Conservation (phyloP, 2,113 vertebrate genomes). For the Pagrus major region DNA sequence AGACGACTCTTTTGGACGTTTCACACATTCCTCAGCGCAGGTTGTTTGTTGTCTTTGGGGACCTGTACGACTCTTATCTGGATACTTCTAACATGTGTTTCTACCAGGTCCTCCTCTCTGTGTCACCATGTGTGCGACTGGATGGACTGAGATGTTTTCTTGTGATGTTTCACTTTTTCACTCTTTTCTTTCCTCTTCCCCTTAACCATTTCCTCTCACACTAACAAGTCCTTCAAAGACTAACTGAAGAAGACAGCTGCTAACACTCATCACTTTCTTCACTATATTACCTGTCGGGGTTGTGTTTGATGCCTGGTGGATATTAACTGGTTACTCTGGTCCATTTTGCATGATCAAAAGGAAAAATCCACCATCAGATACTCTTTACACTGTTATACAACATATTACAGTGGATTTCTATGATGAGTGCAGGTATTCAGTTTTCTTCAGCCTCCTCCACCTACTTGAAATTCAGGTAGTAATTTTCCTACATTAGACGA, state of each 20-base stretch:
- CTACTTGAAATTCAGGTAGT: neutral
- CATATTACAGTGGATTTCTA: neutral
- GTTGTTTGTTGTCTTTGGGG: constrained; percentile 40
- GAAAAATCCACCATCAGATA: constrained; percentile 47
- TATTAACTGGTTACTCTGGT: constrained; percentile 46
- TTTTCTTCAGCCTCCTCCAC: neutral
- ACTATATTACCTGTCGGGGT: constrained; percentile 30
- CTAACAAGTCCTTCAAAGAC: constrained; percentile 59
- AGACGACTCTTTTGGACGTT: constrained; percentile 44
- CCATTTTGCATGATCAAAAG: constrained; percentile 63
- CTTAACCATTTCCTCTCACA: constrained; percentile 42
- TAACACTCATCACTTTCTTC: constrained; percentile 49
- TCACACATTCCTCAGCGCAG: constrained; percentile 47
- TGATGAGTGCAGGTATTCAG: neutral
- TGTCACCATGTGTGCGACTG: constrained; percentile 51
- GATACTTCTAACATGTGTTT: constrained; percentile 68
- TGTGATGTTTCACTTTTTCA: constrained; percentile 32
- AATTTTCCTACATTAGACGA: neutral
- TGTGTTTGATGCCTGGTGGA: constrained; percentile 33
- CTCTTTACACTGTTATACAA: neutral
- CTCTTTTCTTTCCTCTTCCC: constrained; percentile 46
- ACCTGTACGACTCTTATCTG: constrained; percentile 9
- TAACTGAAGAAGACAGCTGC: constrained; percentile 52
- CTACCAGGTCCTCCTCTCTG: constrained; percentile 69
- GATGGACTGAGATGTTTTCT: constrained; percentile 37